Evolutionary conservation across 2,888 invertebrate species (phyloP), one percentile per base, ranked within the genome.

Genomic region (Scaptomyza caliginosa): DNA sequence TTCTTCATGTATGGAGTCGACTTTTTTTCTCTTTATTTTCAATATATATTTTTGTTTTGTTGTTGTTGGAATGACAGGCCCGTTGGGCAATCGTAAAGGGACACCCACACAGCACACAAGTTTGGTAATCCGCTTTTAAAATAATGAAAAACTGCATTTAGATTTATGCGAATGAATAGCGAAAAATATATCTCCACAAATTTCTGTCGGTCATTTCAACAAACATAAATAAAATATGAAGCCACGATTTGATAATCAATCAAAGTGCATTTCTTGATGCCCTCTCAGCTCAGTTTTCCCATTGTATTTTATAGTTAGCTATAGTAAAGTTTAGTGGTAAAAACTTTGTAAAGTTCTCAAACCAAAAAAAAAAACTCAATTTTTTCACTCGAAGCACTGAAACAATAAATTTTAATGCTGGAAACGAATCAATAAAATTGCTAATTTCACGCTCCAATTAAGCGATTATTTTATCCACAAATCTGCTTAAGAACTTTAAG

Each of bases 381-480:
- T 11, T 28, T 1, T 28, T 3, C 11, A 16, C 42, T 42, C 39
- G 24, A 17, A 13, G 21, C 36, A 28, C 24, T 21, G 39, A 67
- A 67, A 48, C 51, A 71, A 71, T 71, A 57, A 70, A 64, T 70
- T 50, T 65, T 62, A 19, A 10, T 10, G 16, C 55, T 10, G 50
- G 73, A 66, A 34, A 67, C 58, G 49, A 64, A 69, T 71, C 77
- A 77, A 82, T 86, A 69, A 74, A 83, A 71, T 77, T 60, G 77
- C 74, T 83, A 76, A 83, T 79, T 86, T 86, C 67, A 77, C 67
- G 83, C 84, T 76, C 69, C 83, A 81, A 76, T 81, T 80, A 83
- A 71, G 67, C 64, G 65, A 65, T 74, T 77, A 62, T 83, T 59
- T 32, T 60, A 38, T 23, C 50, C 52, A 46, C 51, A 79, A 73